Evolutionary conservation across 2,113 vertebrate species (phyloP).

Genomic region (Serinus canaria): DNA sequence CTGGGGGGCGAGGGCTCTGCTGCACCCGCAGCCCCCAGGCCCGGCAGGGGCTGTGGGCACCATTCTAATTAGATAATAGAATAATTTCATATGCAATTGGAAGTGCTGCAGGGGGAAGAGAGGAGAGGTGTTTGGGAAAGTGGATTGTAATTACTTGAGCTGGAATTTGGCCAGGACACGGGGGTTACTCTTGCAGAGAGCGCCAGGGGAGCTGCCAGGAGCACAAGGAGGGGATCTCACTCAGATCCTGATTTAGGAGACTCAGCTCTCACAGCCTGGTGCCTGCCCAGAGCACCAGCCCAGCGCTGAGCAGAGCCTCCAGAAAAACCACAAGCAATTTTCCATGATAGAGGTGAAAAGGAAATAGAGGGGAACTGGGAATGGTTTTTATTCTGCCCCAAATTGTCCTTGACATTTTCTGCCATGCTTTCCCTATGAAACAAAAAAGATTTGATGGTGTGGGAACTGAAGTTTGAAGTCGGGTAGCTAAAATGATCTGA

Average conservation of each 20-base stretch:
- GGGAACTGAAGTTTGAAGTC: neutral
- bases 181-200: neutral
- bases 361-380: neutral
- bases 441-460: neutral
- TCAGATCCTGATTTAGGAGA: neutral
- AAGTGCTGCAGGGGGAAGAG: slow-evolving; percentile 46
- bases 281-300: neutral
- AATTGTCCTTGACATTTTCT: slow-evolving; percentile 2
- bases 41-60: neutral
- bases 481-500: neutral
- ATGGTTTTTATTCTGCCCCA: neutral
- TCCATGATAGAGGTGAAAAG: neutral
- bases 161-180: slow-evolving; percentile 63
- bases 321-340: slow-evolving; percentile 22
- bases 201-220: neutral
- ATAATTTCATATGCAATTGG: slow-evolving; percentile 48
- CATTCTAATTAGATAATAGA: slow-evolving; percentile 53
- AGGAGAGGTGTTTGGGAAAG: slow-evolving; percentile 22
- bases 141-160: slow-evolving; percentile 57
- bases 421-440: neutral
- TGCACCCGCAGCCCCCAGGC: neutral
- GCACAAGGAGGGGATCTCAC: neutral
- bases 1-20: neutral
- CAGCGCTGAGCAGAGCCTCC: neutral
- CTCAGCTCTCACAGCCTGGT: neutral